Conservation (phyloP, 2,797 vertebrate species). For the Otolemur crassicaudatus region DNA sequence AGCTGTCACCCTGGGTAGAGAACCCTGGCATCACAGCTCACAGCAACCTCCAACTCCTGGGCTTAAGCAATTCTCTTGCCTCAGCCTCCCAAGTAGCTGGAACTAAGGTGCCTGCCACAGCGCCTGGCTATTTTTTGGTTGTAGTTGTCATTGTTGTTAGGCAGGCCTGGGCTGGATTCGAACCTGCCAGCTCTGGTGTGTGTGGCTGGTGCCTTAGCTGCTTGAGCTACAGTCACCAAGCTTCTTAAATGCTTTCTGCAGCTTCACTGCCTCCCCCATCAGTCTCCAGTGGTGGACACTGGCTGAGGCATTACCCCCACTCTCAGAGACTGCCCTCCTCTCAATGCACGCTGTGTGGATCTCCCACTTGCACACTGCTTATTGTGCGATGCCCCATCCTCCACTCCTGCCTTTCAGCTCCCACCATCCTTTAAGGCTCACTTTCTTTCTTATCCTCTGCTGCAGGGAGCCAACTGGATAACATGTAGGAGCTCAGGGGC, state of each 20-base stretch:
- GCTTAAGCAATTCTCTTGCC: too few relatives aligned
- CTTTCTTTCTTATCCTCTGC: background rate
- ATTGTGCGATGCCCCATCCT: background rate
- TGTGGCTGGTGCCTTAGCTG: too few relatives aligned
- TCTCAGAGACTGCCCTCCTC: background rate
- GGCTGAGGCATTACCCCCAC: background rate
- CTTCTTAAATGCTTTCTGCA: background rate
- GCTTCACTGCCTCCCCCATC: background rate
- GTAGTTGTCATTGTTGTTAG: too few relatives aligned
- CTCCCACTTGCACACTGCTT: accelerated
- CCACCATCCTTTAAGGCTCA: background rate
- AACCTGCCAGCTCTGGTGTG: too few relatives aligned
- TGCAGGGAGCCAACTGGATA: background rate
- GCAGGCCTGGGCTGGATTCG: too few relatives aligned
- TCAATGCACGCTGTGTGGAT: background rate
- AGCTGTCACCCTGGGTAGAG: too few relatives aligned
- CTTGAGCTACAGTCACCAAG: too few relatives aligned
- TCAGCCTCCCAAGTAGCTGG: too few relatives aligned
- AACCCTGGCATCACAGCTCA: too few relatives aligned
- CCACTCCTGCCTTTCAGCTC: background rate
- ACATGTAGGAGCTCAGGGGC: background rate
- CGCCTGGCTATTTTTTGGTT: too few relatives aligned
- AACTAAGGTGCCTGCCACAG: too few relatives aligned
- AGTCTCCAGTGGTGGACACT: background rate
- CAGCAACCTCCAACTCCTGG: too few relatives aligned